Percentiles rank a stretch among this genome's conserved stretches.
phyloP scores from a whole-genome alignment of 2,888 invertebrate species.

The Metacarcinus magister region DNA sequence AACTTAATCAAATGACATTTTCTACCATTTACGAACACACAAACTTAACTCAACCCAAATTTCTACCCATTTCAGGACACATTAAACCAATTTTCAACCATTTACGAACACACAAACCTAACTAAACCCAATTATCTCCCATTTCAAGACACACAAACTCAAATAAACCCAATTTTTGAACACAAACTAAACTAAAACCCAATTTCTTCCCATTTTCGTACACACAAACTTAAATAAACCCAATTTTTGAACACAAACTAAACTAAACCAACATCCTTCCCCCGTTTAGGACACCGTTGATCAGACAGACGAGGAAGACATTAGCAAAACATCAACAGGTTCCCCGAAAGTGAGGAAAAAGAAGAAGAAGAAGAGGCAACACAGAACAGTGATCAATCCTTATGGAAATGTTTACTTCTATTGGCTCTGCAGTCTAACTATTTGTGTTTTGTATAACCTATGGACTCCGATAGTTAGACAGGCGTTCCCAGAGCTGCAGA shows the following conservation, averaged over 20 bases:
- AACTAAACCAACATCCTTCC: background rate
- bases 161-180: too few relatives aligned
- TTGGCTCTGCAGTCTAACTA: slow-evolving; percentile 95
- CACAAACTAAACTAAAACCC: too few relatives aligned
- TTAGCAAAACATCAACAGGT: slow-evolving; percentile 76
- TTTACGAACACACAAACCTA: too few relatives aligned
- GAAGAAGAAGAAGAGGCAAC: slow-evolving; percentile 88
- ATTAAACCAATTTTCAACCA: too few relatives aligned
- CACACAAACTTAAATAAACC: slow-evolving; percentile 54
- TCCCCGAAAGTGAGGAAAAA: slow-evolving; percentile 86
- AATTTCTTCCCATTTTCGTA: slow-evolving; percentile 71
- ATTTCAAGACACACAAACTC: too few relatives aligned
- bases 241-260: too few relatives aligned
- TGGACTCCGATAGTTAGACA: slow-evolving; percentile 98
- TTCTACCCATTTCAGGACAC: too few relatives aligned
- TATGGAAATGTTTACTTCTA: slow-evolving; percentile 98
- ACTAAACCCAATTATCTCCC: too few relatives aligned
- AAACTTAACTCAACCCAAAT: too few relatives aligned
- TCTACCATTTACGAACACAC: too few relatives aligned
- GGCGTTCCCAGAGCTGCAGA: slow-evolving; percentile 95
- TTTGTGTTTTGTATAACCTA: slow-evolving; percentile 96
- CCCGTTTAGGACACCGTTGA: slow-evolving; percentile 81
- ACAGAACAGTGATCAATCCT: slow-evolving; percentile 94
- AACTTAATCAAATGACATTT: too few relatives aligned
- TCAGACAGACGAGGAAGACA: slow-evolving; percentile 77